Percentiles rank a stretch among this genome's conserved stretches.
These are phyloP conservation scores for Phrynocephalus vlangalii DNA, from an alignment of 2,797 vertebrate genomes.

Conservation along the genomic window DNA sequence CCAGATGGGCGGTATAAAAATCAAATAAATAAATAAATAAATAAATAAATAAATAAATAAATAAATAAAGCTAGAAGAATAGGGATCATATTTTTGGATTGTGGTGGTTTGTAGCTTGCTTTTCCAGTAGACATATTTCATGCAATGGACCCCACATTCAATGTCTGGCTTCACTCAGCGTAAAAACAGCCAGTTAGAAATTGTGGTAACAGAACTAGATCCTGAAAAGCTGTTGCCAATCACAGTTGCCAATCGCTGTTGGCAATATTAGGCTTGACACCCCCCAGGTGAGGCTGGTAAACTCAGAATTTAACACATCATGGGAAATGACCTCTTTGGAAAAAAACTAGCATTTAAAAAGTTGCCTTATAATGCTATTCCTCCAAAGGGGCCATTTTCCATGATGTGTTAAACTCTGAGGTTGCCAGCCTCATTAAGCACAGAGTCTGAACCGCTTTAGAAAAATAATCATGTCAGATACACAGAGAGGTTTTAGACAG, in stretches of 20 bases:
- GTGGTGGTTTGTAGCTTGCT: too few species aligned
- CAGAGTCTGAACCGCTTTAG: slow-evolving; percentile 29
- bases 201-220: neutral
- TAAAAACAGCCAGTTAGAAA: neutral
- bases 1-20: too few species aligned
- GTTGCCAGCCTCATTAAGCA: neutral
- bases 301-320: neutral
- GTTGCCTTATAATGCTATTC: neutral
- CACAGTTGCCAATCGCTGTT: neutral
- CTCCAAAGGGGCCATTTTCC: neutral
- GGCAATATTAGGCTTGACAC: too few species aligned
- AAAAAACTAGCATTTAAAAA: neutral
- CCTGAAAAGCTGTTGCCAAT: neutral
- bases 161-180: neutral
- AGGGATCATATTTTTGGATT: neutral
- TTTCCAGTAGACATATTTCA: neutral
- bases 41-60: too few species aligned
- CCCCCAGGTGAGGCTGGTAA: neutral
- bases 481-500: neutral
- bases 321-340: neutral
- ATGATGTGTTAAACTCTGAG: neutral
- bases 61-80: fast-evolving
- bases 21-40: too few species aligned
- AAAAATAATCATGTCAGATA: neutral
- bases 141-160: neutral